These are phyloP conservation scores for Teinopalpus imperialis DNA, from an alignment of 2,888 invertebrate genomes.

Conservation along the genomic window DNA sequence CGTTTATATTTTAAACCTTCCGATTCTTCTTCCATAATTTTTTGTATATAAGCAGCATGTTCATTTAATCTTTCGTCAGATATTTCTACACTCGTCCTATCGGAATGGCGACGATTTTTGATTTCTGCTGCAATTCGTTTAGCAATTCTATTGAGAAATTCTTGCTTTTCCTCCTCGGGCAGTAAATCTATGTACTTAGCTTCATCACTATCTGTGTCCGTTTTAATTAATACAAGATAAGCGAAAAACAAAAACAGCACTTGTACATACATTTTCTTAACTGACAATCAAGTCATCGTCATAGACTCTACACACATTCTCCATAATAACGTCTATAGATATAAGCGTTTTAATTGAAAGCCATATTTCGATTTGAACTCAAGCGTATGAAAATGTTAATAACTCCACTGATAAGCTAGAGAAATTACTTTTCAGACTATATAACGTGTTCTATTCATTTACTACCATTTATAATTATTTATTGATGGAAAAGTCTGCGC, in stretches of 20 bases:
- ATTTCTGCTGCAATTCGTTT: conserved; percentile 56
- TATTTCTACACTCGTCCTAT: conserved; percentile 41
- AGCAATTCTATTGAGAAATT: conserved; percentile 56
- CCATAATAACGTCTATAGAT: conserved; percentile 10
- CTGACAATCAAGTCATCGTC: conserved; percentile 36
- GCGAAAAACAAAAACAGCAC: conserved; percentile 36
- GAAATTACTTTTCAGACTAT: conserved; percentile 13
- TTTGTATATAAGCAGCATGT: conserved; percentile 50
- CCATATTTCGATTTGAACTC: conserved; percentile 27
- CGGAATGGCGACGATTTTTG: conserved; percentile 34
- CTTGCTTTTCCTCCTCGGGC: conserved; percentile 56
- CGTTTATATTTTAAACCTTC: conserved; percentile 33
- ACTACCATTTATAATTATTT: conserved; percentile 6
- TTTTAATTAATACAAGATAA: conserved; percentile 15
- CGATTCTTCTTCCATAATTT: conserved; percentile 54
- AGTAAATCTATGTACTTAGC: conserved; percentile 58
- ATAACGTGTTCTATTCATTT: not conserved
- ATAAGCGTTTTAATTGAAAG: conserved; percentile 26
- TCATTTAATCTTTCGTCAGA: conserved; percentile 46
- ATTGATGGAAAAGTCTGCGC: not conserved
- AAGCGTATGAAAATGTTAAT: conserved; percentile 29
- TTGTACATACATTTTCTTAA: conserved; percentile 38
- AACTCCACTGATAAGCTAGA: conserved; percentile 20
- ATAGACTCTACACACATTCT: conserved; percentile 7
- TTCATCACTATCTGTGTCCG: conserved; percentile 39